Conservation (phyloP, 1,140 invertebrate species). For the Drosophila bipectinata region DNA sequence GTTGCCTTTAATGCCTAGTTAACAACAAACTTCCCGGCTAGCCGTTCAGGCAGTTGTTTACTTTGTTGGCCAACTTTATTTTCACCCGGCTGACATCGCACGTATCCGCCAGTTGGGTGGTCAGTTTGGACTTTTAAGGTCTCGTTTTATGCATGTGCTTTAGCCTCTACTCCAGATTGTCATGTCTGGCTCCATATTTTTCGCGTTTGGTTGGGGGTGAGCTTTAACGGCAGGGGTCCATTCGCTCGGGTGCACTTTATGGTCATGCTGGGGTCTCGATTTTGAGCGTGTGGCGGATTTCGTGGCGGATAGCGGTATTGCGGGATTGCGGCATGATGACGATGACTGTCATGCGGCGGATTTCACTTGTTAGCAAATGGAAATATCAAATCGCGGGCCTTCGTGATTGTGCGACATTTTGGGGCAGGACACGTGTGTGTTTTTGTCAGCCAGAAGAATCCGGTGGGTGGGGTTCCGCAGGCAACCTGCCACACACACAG, state of each 20-base stretch:
- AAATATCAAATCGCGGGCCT: slow-evolving; percentile 43
- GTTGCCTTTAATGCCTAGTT: slow-evolving; percentile 50
- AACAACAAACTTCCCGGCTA: neutral
- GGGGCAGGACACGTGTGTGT: slow-evolving; percentile 44
- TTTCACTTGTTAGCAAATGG: slow-evolving; percentile 48
- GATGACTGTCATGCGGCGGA: slow-evolving; percentile 44
- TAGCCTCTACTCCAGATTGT: slow-evolving; percentile 49
- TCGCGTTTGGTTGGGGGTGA: slow-evolving; percentile 24
- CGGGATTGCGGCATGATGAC: slow-evolving; percentile 23
- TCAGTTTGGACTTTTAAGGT: slow-evolving; percentile 62
- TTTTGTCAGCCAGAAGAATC: slow-evolving; percentile 15
- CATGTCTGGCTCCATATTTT: neutral
- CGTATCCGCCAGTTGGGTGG: slow-evolving; percentile 54
- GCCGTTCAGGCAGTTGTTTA: slow-evolving; percentile 42
- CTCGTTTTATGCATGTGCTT: slow-evolving; percentile 61
- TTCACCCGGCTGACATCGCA: slow-evolving; percentile 59
- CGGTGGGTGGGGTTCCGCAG: neutral
- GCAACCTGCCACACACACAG: slow-evolving; percentile 38
- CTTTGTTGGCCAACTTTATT: slow-evolving; percentile 65
- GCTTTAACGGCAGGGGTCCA: neutral
- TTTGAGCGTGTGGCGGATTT: slow-evolving; percentile 1
- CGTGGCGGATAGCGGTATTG: slow-evolving; percentile 15
- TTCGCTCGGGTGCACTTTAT: slow-evolving; percentile 68
- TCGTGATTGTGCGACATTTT: slow-evolving; percentile 47
- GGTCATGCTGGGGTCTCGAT: slow-evolving; percentile 29